Percentiles rank a stretch among this genome's conserved stretches.
Evolutionary conservation across 2,888 invertebrate species (phyloP).

Genomic region (Caenorhabditis sp.): DNA sequence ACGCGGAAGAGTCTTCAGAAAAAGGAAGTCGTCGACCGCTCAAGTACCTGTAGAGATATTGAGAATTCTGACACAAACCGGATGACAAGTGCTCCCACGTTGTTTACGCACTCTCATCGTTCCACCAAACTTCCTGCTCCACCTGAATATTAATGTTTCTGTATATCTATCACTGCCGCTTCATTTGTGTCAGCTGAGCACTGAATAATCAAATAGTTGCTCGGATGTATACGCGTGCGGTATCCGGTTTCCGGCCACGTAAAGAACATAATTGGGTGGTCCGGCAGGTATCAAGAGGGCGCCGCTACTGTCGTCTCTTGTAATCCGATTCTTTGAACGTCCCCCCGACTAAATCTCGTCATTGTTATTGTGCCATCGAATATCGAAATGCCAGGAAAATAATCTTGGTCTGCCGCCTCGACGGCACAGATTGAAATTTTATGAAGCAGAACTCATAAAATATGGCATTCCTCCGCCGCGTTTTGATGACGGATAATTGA

Average conservation of each 20-base stretch:
- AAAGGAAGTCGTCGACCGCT: no score
- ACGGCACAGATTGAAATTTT: neutral
- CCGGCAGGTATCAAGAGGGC: neutral
- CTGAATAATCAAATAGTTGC: conserved; percentile 37
- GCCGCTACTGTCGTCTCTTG: neutral
- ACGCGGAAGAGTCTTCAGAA: no score
- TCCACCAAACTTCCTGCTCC: conserved; percentile 2
- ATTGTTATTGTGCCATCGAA: neutral
- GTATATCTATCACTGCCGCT: conserved; percentile 22
- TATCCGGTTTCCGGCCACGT: conserved; percentile 15
- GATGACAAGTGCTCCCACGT: conserved; percentile 28
- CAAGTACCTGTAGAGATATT: conserved; percentile 40
- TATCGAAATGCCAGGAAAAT: neutral
- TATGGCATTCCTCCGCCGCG: neutral
- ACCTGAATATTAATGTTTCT: conserved; percentile 19
- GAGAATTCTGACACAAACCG: conserved; percentile 32
- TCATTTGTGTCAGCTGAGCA: conserved; percentile 32
- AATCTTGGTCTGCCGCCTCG: no score
- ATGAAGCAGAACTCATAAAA: neutral
- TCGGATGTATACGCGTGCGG: neutral
- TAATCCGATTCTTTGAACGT: no score
- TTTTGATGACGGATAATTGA: conserved; percentile 15
- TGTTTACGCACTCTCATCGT: conserved; percentile 14
- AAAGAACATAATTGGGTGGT: conserved; percentile 21
- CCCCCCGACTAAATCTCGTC: no score